Evolutionary conservation across 37 sponge, comb jelly and placozoan species (phyloP), one percentile per base, ranked within the genome.

Genomic region (Amphimedon queenslandica): DNA sequence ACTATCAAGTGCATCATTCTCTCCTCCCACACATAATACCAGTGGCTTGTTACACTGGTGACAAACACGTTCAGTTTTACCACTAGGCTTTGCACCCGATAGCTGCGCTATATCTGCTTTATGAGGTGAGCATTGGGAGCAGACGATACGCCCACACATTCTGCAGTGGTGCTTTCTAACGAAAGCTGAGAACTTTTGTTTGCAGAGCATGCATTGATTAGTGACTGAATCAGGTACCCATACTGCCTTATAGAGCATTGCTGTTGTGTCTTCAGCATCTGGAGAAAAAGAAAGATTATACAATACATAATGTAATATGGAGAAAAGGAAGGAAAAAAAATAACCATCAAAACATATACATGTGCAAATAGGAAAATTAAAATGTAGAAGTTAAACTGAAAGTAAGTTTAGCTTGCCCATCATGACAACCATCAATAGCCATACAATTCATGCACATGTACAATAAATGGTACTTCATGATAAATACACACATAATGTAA

Each of bases 111-210:
- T 51, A 33, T 77, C 74, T 1, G 88, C 64, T 10, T 77, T 75
- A 38, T 92, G 81, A 0, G 82, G 80, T 29, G 93, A 92, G 56
- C 93, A 92, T 0, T 69, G 4, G 3, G 89, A 84, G 66, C 93
- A 92, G 28, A 92, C 85, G 16, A 92, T 80, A 31, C 80, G 70
- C 11, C 93, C 93, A 84, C 93, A 92, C 63, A 72, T 72, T 31
- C 93, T 42, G 71, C 93, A 92, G 79, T 92, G 93, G 42, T 92
- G 93, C 82, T 71, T 92, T 20, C 93, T 63, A 0, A 60, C 72
- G 63, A 92, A 87, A 23, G 84, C 84, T 29, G 86, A 60, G 81
- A 92, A 92, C 34, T 81, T 83, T 10, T 27, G 39, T 3, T 67
- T 27, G 58, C 93, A 88, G 10, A 80, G 23, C 89, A 87, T 87